Evolutionary conservation across 2,113 vertebrate genomes (phyloP).

Genomic region (Grallaria varia): DNA sequence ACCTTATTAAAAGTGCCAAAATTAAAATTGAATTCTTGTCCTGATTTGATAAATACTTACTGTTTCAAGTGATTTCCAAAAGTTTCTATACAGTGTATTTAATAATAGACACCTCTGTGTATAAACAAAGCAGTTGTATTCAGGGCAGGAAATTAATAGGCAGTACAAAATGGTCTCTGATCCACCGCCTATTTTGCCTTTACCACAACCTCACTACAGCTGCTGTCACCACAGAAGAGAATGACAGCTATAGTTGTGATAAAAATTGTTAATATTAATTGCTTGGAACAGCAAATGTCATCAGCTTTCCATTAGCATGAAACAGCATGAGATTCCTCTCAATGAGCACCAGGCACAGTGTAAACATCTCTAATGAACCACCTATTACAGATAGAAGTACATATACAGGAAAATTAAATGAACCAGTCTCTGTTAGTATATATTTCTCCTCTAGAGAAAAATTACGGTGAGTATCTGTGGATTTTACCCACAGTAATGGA

Average conservation of each 20-base stretch:
- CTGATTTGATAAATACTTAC: not conserved
- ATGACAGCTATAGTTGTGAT: not conserved
- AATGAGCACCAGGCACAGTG: not conserved
- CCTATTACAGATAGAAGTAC: conserved; percentile 11
- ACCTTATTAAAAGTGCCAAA: not conserved
- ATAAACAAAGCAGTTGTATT: not conserved
- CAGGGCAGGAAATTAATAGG: not conserved
- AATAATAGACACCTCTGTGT: not conserved
- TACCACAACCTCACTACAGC: not conserved
- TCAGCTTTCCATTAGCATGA: conserved; percentile 38
- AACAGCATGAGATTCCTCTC: conserved; percentile 16
- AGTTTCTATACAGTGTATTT: not conserved
- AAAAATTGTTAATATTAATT: conserved; percentile 44
- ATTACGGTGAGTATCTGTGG: not conserved
- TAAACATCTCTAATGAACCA: conserved; percentile 42
- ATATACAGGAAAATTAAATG: conserved; percentile 5
- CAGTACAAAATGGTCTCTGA: not conserved
- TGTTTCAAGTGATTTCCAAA: not conserved
- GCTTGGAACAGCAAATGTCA: conserved; percentile 19
- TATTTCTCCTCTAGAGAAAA: not conserved
- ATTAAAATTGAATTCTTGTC: not conserved
- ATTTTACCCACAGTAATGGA: not conserved
- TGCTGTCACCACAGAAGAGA: not conserved
- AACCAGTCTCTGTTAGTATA: not conserved
- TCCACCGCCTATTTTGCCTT: not conserved